Evolutionary conservation across 2,797 vertebrate genomes (phyloP).

Genomic region (Cryptoblepharus egeriae): DNA sequence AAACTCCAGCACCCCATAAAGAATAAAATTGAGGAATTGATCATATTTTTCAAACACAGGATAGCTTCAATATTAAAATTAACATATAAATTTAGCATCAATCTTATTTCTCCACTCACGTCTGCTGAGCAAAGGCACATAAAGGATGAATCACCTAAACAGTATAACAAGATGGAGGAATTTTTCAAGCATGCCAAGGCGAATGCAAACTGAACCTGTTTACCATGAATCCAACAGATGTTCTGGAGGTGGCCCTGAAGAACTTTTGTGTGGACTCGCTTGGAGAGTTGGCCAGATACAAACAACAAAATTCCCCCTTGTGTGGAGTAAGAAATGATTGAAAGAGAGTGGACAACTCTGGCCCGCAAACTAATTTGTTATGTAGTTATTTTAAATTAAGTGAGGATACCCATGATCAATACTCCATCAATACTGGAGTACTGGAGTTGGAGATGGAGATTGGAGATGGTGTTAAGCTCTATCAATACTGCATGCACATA

Average conservation of each 20-base stretch:
- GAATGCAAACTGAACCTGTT: constrained; percentile 67
- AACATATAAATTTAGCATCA: constrained; percentile 84
- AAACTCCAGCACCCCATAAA: constrained; percentile 73
- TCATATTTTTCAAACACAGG: constrained; percentile 78
- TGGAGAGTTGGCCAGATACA: fast-evolving
- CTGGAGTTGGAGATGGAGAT: no score
- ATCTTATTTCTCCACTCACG: constrained; percentile 72
- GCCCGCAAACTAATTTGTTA: not conserved
- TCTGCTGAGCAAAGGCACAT: constrained; percentile 73
- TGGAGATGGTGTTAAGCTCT: no score
- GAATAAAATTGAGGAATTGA: constrained; percentile 80
- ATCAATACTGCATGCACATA: no score
- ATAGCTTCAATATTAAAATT: constrained; percentile 81
- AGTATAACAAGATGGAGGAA: constrained; percentile 62
- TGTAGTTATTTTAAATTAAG: not conserved
- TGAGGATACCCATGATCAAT: no score
- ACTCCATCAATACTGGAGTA: no score
- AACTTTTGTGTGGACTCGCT: not conserved
- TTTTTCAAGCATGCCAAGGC: constrained; percentile 74
- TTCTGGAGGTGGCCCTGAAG: constrained; percentile 47
- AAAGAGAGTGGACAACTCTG: not conserved
- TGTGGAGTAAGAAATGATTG: not conserved
- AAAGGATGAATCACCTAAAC: constrained; percentile 80
- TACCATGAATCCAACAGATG: constrained; percentile 68
- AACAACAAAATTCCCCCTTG: not conserved